phyloP scores from a whole-genome alignment of 2,888 invertebrate genomes.

The Tridacna gigas region DNA sequence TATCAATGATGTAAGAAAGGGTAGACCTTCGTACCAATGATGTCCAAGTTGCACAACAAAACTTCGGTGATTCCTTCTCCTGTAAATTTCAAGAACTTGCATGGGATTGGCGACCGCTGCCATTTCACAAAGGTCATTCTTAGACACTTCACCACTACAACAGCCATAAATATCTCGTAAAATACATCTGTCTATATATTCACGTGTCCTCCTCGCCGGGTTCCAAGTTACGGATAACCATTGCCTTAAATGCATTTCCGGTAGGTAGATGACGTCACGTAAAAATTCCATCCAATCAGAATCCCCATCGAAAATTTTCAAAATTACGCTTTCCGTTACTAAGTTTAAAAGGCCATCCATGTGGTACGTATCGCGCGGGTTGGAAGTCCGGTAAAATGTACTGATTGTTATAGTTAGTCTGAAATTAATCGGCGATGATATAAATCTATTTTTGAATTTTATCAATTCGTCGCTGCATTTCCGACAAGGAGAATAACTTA shows the following conservation, averaged over 20 bases:
- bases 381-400: neutral
- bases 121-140: neutral
- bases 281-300: slow-evolving; percentile 1
- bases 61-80: neutral
- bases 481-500: slow-evolving; percentile 7
- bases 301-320: neutral
- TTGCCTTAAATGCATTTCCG: neutral
- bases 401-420: neutral
- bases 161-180: slow-evolving; percentile 1
- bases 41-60: too few relatives aligned
- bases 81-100: neutral
- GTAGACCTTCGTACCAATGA: too few relatives aligned
- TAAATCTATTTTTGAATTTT: neutral
- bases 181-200: neutral
- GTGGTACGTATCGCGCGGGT: neutral
- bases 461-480: slow-evolving; percentile 1
- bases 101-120: neutral
- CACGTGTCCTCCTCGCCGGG: neutral
- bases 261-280: slow-evolving; percentile 2
- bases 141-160: neutral
- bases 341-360: neutral
- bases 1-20: too few relatives aligned
- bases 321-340: neutral
- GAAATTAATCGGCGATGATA: neutral
- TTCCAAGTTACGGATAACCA: neutral